These are phyloP conservation scores for Tenualosa thibaudeaui DNA, from an alignment of 2,797 vertebrate species.

Conservation along the genomic window DNA sequence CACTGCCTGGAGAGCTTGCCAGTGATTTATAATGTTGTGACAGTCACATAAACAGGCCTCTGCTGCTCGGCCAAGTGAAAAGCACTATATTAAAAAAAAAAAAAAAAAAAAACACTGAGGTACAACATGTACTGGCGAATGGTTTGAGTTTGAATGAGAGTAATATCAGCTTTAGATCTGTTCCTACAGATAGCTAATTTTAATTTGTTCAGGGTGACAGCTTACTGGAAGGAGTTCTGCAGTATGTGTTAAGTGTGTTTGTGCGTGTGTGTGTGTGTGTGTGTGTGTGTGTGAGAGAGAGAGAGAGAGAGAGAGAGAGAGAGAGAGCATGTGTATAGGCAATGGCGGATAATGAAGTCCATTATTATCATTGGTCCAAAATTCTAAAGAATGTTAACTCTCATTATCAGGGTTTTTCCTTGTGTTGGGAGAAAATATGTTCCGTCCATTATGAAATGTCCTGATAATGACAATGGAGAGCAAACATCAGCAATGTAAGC, in stretches of 20 bases:
- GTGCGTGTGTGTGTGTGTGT: slow-evolving; percentile 13
- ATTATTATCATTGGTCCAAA: slow-evolving; percentile 74
- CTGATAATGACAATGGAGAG: slow-evolving; percentile 70
- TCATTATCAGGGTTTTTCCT: slow-evolving; percentile 72
- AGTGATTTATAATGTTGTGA: slow-evolving; percentile 72
- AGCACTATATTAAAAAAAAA: slow-evolving; percentile 66
- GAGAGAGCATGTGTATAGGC: background rate
- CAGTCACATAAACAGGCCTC: slow-evolving; percentile 70
- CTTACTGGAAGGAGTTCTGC: slow-evolving; percentile 66
- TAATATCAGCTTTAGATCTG: slow-evolving; percentile 72
- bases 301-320: background rate
- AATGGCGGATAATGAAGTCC: slow-evolving; percentile 72
- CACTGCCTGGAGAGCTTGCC: slow-evolving; percentile 61
- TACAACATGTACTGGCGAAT: slow-evolving; percentile 25
- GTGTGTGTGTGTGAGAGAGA: background rate
- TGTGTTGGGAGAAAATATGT: slow-evolving; percentile 71
- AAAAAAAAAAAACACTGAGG: slow-evolving; percentile 51
- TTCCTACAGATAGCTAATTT: slow-evolving; percentile 73
- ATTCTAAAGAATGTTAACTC: slow-evolving; percentile 76
- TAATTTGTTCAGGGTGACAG: slow-evolving; percentile 77
- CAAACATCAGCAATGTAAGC: slow-evolving; percentile 65
- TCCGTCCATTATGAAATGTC: slow-evolving; percentile 72
- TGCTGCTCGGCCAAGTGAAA: slow-evolving; percentile 66
- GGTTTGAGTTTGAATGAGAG: slow-evolving; percentile 61
- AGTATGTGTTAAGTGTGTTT: background rate